A percentile compares a stretch with the other conserved stretches of the same genome.
Conservation (phyloP, 1,140 invertebrate genomes). For the Heliconius melpomene region DNA sequence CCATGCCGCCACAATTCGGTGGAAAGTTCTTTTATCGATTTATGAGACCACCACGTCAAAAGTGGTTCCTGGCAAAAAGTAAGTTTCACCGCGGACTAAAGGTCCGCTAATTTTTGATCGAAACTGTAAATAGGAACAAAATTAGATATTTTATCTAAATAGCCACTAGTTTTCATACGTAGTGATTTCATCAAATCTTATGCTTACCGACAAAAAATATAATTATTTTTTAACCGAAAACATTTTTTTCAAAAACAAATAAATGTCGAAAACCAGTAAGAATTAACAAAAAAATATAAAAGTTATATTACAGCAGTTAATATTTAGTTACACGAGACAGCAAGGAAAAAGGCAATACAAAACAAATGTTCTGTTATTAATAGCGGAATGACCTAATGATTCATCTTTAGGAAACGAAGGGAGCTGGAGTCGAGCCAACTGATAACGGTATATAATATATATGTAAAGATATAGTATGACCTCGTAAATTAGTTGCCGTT, state of each 20-base stretch:
- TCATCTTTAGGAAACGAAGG: background rate
- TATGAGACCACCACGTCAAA: too few species aligned
- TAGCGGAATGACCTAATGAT: background rate
- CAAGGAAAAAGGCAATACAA: background rate
- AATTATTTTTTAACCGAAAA: background rate
- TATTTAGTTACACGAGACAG: background rate
- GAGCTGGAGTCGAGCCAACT: background rate
- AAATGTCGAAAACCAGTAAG: too few species aligned
- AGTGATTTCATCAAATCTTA: too few species aligned
- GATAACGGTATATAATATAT: background rate
- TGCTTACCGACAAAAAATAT: too few species aligned
- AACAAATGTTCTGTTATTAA: slow-evolving; percentile 3
- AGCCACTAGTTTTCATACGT: too few species aligned
- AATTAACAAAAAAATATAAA: background rate
- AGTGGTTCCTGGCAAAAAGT: too few species aligned
- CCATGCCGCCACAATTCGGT: too few species aligned
- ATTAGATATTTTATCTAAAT: too few species aligned
- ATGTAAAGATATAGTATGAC: background rate
- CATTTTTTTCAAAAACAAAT: background rate
- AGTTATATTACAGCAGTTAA: background rate
- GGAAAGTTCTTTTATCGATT: too few species aligned
- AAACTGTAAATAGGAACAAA: too few species aligned
- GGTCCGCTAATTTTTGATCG: too few species aligned
- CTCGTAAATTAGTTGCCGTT: background rate
- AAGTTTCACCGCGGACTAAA: too few species aligned